Evolutionary conservation across 2,113 vertebrate species (phyloP).

Genomic region (Perca schrenkii): DNA sequence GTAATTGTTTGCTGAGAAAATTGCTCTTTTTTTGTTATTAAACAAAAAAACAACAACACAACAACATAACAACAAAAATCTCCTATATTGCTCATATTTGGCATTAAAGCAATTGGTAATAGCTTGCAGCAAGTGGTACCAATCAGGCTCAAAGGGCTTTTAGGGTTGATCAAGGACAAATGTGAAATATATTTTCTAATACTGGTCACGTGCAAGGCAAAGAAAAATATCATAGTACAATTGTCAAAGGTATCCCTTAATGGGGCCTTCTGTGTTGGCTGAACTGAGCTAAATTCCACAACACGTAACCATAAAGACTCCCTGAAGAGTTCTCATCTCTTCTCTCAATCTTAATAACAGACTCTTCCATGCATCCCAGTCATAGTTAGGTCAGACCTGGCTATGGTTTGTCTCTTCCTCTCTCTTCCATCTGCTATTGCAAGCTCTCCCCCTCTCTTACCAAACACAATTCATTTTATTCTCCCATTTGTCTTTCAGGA

Average conservation of each 20-base stretch:
- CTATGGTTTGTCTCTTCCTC: slow-evolving; percentile 48
- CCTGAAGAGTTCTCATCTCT: slow-evolving; percentile 65
- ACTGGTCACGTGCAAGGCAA: slow-evolving; percentile 37
- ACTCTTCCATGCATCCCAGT: slow-evolving; percentile 61
- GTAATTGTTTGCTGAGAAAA: neutral
- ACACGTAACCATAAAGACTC: slow-evolving; percentile 67
- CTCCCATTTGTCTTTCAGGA: slow-evolving; percentile 24
- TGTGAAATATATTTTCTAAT: slow-evolving; percentile 38
- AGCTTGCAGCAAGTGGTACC: neutral
- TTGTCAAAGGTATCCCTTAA: slow-evolving; percentile 50
- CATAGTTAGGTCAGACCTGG: slow-evolving; percentile 65
- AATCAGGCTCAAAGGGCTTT: slow-evolving; percentile 15
- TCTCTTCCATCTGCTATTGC: slow-evolving; percentile 14
- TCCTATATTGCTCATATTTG: neutral
- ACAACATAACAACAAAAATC: too few species aligned
- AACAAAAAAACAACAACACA: neutral
- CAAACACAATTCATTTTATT: slow-evolving; percentile 8
- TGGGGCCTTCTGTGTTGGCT: slow-evolving; percentile 57
- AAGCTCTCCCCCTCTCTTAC: neutral
- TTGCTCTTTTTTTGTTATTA: neutral
- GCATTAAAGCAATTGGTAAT: neutral
- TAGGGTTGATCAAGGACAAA: slow-evolving; percentile 53
- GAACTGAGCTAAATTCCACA: slow-evolving; percentile 61
- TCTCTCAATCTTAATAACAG: slow-evolving; percentile 75
- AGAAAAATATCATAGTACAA: slow-evolving; percentile 41